Percentiles rank a stretch among this genome's conserved stretches.
phyloP scores from a whole-genome alignment of 1,140 invertebrate species.

The Drosophila lini region DNA sequence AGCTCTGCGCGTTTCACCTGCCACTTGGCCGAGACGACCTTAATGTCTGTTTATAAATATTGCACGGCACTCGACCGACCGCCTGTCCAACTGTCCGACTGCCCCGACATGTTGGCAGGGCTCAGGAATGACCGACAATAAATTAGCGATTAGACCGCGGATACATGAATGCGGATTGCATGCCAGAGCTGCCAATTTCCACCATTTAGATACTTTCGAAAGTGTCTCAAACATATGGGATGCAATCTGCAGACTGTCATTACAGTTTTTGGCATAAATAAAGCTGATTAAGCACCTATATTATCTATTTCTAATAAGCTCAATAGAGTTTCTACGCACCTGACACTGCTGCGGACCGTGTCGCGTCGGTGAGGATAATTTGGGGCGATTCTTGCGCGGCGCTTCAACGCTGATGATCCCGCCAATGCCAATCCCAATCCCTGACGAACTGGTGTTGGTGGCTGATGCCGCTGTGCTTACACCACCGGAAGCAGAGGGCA shows the following conservation, averaged over 20 bases:
- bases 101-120: constrained; percentile 45
- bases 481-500: constrained; percentile 25
- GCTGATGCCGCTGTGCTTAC: constrained; percentile 35
- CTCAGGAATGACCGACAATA: constrained; percentile 51
- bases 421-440: constrained; percentile 53
- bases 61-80: constrained; percentile 27
- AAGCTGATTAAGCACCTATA: background rate
- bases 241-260: constrained; percentile 5
- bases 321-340: constrained; percentile 85
- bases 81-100: constrained; percentile 25
- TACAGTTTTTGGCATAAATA: background rate
- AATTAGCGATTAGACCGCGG: constrained; percentile 56
- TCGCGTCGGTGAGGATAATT: constrained; percentile 90
- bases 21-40: constrained; percentile 56
- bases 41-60: constrained; percentile 69
- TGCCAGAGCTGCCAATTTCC: constrained; percentile 9
- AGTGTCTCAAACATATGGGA: background rate
- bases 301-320: too few species aligned
- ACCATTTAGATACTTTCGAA: constrained; percentile 6
- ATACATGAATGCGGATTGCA: constrained; percentile 13
- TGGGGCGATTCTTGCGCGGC: constrained; percentile 89
- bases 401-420: constrained; percentile 66
- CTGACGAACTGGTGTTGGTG: constrained; percentile 39
- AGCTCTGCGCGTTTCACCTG: constrained; percentile 37
- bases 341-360: constrained; percentile 92